Evolutionary conservation across 2,113 vertebrate species (phyloP).

Genomic region (Psophia crepitans): DNA sequence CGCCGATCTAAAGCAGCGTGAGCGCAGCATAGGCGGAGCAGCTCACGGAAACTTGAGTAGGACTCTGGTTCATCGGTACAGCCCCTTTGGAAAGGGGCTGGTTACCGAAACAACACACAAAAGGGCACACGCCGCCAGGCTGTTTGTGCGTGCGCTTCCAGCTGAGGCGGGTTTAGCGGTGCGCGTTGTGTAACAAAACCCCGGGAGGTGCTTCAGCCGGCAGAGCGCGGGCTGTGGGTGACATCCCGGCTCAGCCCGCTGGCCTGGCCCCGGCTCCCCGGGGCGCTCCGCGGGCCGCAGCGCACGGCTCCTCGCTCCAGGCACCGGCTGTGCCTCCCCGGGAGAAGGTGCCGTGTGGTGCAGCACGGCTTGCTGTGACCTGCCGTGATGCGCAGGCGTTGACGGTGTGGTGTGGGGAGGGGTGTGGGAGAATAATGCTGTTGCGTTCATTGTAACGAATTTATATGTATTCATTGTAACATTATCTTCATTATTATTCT

Average conservation of each 20-base stretch:
- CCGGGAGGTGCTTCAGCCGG: fast-evolving
- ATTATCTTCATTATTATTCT: background rate
- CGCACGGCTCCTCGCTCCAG: too few species aligned
- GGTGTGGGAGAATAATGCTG: background rate
- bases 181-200: too few species aligned
- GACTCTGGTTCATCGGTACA: fast-evolving
- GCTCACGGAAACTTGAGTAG: fast-evolving
- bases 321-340: too few species aligned
- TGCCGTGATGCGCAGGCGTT: background rate
- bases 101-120: background rate
- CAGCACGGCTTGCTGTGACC: background rate
- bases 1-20: too few species aligned
- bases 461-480: background rate
- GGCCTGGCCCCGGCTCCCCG: fast-evolving
- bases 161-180: background rate
- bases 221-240: fast-evolving
- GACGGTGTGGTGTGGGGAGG: fast-evolving
- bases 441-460: background rate
- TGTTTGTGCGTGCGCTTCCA: background rate
- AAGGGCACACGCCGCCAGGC: fast-evolving
- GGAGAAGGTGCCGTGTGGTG: background rate
- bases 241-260: background rate
- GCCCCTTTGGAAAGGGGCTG: too few species aligned
- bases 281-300: too few species aligned
- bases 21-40: background rate